phyloP scores from a whole-genome alignment of 2,888 invertebrate genomes.

The Pachliopta kotzebuea region DNA sequence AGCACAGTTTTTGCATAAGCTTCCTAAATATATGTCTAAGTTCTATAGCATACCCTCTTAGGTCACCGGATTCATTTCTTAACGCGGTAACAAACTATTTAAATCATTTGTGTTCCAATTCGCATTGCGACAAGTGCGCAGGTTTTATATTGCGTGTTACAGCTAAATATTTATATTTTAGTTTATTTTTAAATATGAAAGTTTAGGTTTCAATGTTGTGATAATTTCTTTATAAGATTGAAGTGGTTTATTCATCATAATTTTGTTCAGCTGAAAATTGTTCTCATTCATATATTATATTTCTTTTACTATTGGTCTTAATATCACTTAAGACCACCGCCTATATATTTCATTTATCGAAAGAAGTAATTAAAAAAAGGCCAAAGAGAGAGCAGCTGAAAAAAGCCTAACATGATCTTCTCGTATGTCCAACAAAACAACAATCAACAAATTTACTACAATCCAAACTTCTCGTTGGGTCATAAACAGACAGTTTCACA shows the following conservation, averaged over 20 bases:
- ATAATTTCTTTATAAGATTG: neutral
- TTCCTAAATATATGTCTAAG: neutral
- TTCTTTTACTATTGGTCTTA: constrained; percentile 50
- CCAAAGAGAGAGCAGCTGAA: constrained; percentile 2
- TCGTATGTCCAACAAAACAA: constrained; percentile 49
- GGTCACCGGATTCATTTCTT: neutral
- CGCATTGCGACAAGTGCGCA: neutral
- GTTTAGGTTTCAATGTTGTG: neutral
- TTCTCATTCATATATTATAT: neutral
- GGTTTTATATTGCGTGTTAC: neutral
- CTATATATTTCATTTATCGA: constrained; percentile 32
- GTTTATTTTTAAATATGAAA: neutral
- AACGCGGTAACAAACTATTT: neutral
- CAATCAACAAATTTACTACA: constrained; percentile 48
- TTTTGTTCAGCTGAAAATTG: neutral
- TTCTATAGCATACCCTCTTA: neutral
- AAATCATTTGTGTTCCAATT: neutral
- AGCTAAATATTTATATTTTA: neutral
- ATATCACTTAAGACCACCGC: constrained; percentile 52
- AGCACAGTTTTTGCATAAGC: constrained; percentile 19
- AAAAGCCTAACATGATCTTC: constrained; percentile 60
- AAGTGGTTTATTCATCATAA: too few species aligned
- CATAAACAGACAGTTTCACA: constrained; percentile 50
- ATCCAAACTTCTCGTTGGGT: constrained; percentile 40
- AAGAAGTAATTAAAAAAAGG: constrained; percentile 15